Evolutionary conservation across 2,113 vertebrate species (phyloP), one percentile per base, ranked within the genome.

Genomic region (Lethenteron camtschaticum): DNA sequence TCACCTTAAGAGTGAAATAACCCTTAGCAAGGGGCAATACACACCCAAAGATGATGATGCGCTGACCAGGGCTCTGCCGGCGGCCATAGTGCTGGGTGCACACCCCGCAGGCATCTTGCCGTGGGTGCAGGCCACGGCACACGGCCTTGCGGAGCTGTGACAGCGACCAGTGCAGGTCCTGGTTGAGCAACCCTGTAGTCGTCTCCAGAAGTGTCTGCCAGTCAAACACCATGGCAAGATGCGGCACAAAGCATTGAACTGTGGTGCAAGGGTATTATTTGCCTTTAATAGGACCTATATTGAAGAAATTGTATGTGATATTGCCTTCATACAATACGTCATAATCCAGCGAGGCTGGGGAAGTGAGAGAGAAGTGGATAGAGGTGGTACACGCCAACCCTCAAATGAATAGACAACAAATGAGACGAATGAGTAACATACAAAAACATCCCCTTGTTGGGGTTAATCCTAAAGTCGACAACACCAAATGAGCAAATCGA

Each of bases 81-180:
- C 86, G 85, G 77, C 87, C 92, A 82, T 95, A 99, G 75, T 91
- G 90, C 73, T 94, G 94, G 10, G 91, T 79, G 76, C 94, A 99
- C 77, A 96, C 81, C 77, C 86, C 90, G 74, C 92, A 99, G 75
- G 83, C 81, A 78, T 99, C 94, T 57, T 94, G 88, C 59, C 89
- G 86, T 3, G 94, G 94, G 75, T 89, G 87, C 63, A 99, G 84
- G 2, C 90, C 94, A 74, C 80, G 82, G 18, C 85, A 87, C 75
- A 95, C 84, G 0, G 87, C 85, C 11, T 86, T 83, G 70, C 84
- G 87, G 60, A 99, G 81, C 76, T 96, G 87, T 70, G 86, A 85
- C 72, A 99, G 77, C n/a, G 94, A 96, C 92, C 92, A 99, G 71
- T 99, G 94, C 70, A 99, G 87, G 77, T 96, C 92, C 1, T 87